phyloP scores from a whole-genome alignment of 2,797 vertebrate species.

The Trachurus trachurus region DNA sequence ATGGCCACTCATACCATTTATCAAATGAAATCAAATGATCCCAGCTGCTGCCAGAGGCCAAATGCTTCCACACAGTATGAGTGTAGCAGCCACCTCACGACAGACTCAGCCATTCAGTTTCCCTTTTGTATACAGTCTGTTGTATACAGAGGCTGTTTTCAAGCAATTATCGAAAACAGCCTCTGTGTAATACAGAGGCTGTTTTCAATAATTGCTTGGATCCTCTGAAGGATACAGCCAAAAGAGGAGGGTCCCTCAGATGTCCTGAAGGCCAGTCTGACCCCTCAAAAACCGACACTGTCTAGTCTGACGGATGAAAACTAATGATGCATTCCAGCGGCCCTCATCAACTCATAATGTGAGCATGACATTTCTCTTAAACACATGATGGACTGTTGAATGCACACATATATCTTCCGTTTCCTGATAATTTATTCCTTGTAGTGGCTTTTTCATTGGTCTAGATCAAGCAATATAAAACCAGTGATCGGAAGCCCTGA shows the following conservation, averaged over 20 bases:
- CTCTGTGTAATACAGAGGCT: not conserved
- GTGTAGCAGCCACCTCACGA: not conserved
- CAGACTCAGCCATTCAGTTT: not conserved
- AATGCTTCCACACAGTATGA: not conserved
- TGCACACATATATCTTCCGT: constrained; percentile 12
- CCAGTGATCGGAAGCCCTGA: constrained; percentile 58
- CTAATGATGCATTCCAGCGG: constrained; percentile 42
- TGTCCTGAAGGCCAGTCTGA: constrained; percentile 40
- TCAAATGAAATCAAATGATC: constrained; percentile 15
- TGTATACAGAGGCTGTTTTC: constrained; percentile 2
- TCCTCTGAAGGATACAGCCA: not conserved
- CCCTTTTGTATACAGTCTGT: constrained; percentile 1
- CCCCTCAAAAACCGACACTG: constrained; percentile 14
- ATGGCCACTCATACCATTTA: not conserved
- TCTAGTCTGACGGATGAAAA: constrained; percentile 32
- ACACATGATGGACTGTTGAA: constrained; percentile 18
- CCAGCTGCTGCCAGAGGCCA: not conserved
- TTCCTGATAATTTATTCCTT: constrained; percentile 24
- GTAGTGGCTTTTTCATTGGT: constrained; percentile 52
- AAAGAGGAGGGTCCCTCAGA: not conserved
- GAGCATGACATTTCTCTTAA: not conserved
- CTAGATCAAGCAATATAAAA: constrained; percentile 53
- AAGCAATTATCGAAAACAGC: too few species aligned
- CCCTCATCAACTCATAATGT: constrained; percentile 37
- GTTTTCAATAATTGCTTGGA: not conserved